Conservation (phyloP, 2,888 invertebrate genomes). For the Himalopsyche kuldschensis region DNA sequence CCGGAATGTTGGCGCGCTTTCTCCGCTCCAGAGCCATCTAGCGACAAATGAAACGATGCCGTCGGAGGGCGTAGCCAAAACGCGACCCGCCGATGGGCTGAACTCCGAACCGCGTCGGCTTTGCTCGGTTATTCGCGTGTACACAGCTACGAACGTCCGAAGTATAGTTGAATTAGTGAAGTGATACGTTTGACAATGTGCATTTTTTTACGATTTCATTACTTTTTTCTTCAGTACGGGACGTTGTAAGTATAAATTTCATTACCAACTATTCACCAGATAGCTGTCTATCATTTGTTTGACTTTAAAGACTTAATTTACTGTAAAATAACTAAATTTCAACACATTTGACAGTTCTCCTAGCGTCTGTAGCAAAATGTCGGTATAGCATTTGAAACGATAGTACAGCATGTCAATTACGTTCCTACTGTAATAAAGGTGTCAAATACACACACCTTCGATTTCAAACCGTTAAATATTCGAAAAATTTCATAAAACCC, state of each 20-base stretch:
- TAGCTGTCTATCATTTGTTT: not conserved
- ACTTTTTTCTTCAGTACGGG: not conserved
- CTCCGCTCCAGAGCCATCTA: not conserved
- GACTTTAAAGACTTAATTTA: not conserved
- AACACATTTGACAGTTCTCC: slow-evolving; percentile 31
- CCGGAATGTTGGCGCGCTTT: slow-evolving; percentile 11
- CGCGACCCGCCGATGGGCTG: slow-evolving; percentile 29
- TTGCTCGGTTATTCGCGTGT: not conserved
- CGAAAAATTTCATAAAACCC: slow-evolving; percentile 12
- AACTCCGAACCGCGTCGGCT: slow-evolving; percentile 14
- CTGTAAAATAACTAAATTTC: not conserved
- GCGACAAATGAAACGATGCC: not conserved
- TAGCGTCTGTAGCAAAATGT: slow-evolving; percentile 34
- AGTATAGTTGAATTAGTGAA: slow-evolving; percentile 3
- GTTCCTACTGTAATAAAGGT: not conserved
- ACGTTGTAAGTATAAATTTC: slow-evolving; percentile 6
- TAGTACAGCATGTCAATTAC: slow-evolving; percentile 16
- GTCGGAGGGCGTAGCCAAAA: slow-evolving; percentile 18
- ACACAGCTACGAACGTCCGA: slow-evolving; percentile 21
- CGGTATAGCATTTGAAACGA: slow-evolving; percentile 1
- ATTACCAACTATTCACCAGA: not conserved
- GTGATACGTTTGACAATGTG: slow-evolving; percentile 15
- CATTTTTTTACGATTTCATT: not conserved
- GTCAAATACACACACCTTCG: not conserved
- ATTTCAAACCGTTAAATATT: not conserved